These are phyloP conservation scores for Drosophila fungiperda DNA, from an alignment of 2,888 invertebrate genomes.

Conservation along the genomic window DNA sequence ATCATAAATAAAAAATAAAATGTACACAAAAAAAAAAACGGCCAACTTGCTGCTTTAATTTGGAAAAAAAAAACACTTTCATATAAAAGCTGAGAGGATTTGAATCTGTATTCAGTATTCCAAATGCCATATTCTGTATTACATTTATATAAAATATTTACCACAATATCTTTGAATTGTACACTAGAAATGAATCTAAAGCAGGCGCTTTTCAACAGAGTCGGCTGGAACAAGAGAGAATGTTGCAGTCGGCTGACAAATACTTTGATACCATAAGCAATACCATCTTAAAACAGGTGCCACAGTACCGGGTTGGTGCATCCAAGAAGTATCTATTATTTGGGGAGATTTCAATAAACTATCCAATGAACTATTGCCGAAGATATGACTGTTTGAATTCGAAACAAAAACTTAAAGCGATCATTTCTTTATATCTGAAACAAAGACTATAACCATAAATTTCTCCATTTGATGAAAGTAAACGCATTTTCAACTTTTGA, in stretches of 20 bases:
- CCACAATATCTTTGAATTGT: not conserved
- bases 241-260: not conserved
- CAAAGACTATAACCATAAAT: no score
- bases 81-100: not conserved
- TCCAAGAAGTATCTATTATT: not conserved
- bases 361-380: not conserved
- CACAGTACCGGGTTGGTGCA: not conserved
- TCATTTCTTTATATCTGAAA: no score
- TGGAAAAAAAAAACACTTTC: slow-evolving; percentile 20
- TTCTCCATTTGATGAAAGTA: no score
- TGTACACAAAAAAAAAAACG: not conserved
- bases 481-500: no score
- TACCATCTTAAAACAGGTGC: not conserved
- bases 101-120: not conserved
- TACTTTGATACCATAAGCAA: not conserved
- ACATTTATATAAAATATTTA: not conserved
- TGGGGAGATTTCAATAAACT: not conserved
- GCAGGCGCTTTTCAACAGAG: not conserved
- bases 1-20: slow-evolving; percentile 39
- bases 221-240: not conserved
- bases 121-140: not conserved
- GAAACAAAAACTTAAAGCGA: no score
- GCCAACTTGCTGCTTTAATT: not conserved
- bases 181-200: not conserved
- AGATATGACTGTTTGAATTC: not conserved